phyloP scores from a whole-genome alignment of 2,113 vertebrate genomes.

The Euleptes europaea region DNA sequence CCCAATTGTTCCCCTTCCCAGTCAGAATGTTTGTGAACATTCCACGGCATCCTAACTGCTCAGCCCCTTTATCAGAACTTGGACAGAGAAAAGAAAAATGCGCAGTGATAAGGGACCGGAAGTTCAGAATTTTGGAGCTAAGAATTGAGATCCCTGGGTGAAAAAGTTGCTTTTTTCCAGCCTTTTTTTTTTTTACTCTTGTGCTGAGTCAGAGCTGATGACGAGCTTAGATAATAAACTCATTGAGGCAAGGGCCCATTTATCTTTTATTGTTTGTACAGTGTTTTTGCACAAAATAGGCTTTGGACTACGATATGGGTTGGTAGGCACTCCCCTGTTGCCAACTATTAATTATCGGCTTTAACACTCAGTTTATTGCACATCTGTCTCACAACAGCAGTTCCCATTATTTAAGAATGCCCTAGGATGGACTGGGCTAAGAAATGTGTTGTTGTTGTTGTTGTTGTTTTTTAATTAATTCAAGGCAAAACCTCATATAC shows the following conservation, averaged over 20 bases:
- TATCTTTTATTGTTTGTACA: conserved; percentile 11
- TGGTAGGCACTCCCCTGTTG: background rate
- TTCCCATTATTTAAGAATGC: background rate
- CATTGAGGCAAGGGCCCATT: conserved; percentile 1
- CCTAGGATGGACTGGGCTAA: background rate
- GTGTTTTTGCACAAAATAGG: conserved; percentile 12
- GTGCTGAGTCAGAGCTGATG: background rate
- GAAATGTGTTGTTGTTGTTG: too few relatives aligned
- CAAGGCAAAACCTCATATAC: background rate
- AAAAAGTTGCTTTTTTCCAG: background rate
- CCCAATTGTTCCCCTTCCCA: background rate
- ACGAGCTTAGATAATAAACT: background rate
- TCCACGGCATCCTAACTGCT: background rate
- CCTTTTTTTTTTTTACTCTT: background rate
- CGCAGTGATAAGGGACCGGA: background rate
- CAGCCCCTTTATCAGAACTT: background rate
- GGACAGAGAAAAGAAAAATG: background rate
- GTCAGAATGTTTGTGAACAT: background rate
- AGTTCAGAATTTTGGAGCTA: too few relatives aligned
- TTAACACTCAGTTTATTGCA: conserved; percentile 1
- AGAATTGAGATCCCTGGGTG: too few relatives aligned
- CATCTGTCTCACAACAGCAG: conserved; percentile 16
- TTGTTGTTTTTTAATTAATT: background rate
- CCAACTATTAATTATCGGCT: conserved; percentile 9
- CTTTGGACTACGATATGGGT: background rate